Conservation (phyloP, 2,888 invertebrate species). For the Euplagia quadripunctaria region DNA sequence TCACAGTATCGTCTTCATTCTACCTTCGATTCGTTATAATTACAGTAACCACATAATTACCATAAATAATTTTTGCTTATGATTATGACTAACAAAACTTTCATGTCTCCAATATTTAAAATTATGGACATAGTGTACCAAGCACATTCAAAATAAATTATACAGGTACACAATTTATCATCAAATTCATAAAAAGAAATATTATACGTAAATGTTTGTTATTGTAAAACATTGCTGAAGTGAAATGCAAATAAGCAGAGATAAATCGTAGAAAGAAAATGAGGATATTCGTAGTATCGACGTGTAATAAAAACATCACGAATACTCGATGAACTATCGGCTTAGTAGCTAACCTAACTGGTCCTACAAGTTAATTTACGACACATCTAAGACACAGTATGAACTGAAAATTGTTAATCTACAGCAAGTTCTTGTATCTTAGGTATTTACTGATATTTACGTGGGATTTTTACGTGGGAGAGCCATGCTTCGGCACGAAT, state of each 20-base stretch:
- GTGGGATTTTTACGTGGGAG: too few relatives aligned
- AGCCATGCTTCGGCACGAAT: too few relatives aligned
- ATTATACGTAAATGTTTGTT: too few relatives aligned
- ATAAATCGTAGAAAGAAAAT: slow-evolving; percentile 37
- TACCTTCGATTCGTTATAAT: slow-evolving; percentile 3
- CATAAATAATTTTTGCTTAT: neutral
- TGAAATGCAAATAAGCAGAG: slow-evolving; percentile 35
- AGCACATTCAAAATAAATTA: slow-evolving; percentile 24
- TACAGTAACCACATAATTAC: neutral
- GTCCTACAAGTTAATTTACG: slow-evolving; percentile 69
- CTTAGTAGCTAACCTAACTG: slow-evolving; percentile 72
- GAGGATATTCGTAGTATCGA: slow-evolving; percentile 31
- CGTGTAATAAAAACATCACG: slow-evolving; percentile 45
- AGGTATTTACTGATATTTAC: neutral
- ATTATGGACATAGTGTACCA: too few relatives aligned
- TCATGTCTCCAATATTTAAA: too few relatives aligned
- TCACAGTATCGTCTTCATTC: slow-evolving; percentile 15
- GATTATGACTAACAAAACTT: neutral
- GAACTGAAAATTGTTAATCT: neutral
- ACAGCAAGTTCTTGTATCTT: neutral
- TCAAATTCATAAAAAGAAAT: too few relatives aligned
- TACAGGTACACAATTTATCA: too few relatives aligned
- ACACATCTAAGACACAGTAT: slow-evolving; percentile 52
- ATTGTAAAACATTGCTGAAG: slow-evolving; percentile 17
- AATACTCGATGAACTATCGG: slow-evolving; percentile 56